phyloP scores from a whole-genome alignment of 64 coral and sea anemone genomes.

The Hydrozoanthus tunicans region DNA sequence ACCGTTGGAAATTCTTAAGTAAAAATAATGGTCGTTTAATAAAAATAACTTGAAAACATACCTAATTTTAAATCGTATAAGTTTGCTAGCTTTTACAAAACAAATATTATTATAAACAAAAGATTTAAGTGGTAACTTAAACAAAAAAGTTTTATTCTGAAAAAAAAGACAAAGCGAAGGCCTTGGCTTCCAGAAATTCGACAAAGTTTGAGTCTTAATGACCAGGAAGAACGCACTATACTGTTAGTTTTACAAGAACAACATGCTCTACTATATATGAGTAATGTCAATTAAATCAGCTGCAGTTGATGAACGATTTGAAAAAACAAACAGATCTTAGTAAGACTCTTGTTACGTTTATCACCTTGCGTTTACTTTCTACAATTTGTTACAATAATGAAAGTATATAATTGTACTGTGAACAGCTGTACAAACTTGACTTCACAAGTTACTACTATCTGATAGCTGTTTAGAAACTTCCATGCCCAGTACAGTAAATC shows the following conservation, averaged over 20 bases:
- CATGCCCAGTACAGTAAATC: too few species aligned
- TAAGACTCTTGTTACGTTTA: too few species aligned
- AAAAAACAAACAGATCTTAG: neutral
- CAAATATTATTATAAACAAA: constrained; percentile 8
- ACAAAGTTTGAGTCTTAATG: neutral
- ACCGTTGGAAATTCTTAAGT: constrained; percentile 46
- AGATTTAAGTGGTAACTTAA: neutral
- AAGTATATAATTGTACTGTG: neutral
- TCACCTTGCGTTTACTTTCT: neutral
- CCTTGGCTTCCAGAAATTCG: neutral
- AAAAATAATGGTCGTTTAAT: constrained; percentile 46
- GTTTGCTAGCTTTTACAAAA: constrained; percentile 32
- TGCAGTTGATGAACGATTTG: neutral
- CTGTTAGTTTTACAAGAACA: neutral
- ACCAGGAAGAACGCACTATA: too few species aligned
- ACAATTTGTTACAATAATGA: neutral
- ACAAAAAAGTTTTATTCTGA: neutral
- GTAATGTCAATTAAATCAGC: neutral
- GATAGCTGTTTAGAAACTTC: too few species aligned
- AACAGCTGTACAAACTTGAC: neutral
- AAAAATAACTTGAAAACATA: constrained; percentile 60
- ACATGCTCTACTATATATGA: neutral
- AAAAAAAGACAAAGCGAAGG: neutral
- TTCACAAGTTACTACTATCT: neutral
- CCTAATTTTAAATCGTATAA: neutral